Percentiles rank a stretch among this genome's conserved stretches.
These are phyloP conservation scores for Andrena trimmerana DNA, from an alignment of 2,888 invertebrate species.

Conservation along the genomic window DNA sequence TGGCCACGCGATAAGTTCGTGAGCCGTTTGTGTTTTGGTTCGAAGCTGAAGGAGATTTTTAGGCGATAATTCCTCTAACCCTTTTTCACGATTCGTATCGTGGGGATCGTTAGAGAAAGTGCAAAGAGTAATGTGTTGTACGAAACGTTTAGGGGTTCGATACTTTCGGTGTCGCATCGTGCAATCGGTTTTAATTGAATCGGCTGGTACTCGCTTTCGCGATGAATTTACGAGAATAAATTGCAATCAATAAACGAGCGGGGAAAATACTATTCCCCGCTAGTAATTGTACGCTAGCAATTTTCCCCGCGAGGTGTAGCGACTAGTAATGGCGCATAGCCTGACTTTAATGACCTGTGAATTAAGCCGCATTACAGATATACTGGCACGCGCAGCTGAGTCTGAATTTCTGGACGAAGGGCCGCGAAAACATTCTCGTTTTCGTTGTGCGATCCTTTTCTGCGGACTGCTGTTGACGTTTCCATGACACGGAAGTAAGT, in stretches of 20 bases:
- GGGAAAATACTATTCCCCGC: constrained; percentile 40
- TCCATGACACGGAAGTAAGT: not conserved
- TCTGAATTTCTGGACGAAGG: constrained; percentile 24
- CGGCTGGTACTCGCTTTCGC: not conserved
- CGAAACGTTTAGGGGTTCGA: constrained; percentile 4
- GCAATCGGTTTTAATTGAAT: constrained; percentile 32
- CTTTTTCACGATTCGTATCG: not conserved
- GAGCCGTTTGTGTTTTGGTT: not conserved
- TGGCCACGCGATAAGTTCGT: constrained; percentile 1
- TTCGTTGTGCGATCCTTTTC: constrained; percentile 19
- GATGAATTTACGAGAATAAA: constrained; percentile 40
- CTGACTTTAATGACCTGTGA: constrained; percentile 59
- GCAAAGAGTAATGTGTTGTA: not conserved
- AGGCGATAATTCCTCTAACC: constrained; percentile 3
- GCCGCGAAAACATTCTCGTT: constrained; percentile 39
- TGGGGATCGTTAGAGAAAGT: not conserved
- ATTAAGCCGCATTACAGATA: constrained; percentile 61
- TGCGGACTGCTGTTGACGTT: not conserved
- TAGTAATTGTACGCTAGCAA: constrained; percentile 43
- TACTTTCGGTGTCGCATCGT: not conserved
- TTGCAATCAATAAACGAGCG: constrained; percentile 39
- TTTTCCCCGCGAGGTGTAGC: constrained; percentile 40
- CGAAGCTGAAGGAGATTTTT: not conserved
- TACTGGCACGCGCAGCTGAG: not conserved
- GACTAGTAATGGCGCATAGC: constrained; percentile 43